Evolutionary conservation across 2,888 invertebrate species (phyloP).

Genomic region (Chrysolina oricalcia): DNA sequence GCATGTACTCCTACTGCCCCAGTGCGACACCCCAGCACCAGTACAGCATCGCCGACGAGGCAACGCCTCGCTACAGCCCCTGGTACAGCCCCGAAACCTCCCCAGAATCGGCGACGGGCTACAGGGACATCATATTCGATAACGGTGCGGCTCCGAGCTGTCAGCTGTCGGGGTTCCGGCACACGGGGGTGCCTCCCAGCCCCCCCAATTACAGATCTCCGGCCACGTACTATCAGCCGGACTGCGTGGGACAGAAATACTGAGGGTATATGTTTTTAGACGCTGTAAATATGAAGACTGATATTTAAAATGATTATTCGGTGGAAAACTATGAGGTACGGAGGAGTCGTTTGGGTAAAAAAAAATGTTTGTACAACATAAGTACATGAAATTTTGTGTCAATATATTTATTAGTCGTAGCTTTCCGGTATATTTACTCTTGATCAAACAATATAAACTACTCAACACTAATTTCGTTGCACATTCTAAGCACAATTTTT

Average conservation of each 20-base stretch:
- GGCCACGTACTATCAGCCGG: constrained; percentile 75
- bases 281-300: constrained; percentile 58
- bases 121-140: constrained; percentile 69
- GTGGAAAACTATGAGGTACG: constrained; percentile 2
- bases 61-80: constrained; percentile 71
- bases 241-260: constrained; percentile 75
- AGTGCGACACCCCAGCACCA: constrained; percentile 68
- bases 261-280: constrained; percentile 60
- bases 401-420: no score
- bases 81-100: constrained; percentile 75
- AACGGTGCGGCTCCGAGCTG: constrained; percentile 69
- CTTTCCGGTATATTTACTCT: no score
- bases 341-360: constrained; percentile 7
- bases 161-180: constrained; percentile 70
- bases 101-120: constrained; percentile 68
- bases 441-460: no score
- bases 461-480: no score
- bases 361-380: no score
- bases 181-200: constrained; percentile 74
- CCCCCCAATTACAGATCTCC: constrained; percentile 74
- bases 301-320: constrained; percentile 43
- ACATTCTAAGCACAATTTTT: no score
- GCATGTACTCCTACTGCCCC: constrained; percentile 74
- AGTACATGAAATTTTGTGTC: no score
- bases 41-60: constrained; percentile 67